These are phyloP conservation scores for Tauraco erythrolophus DNA, from an alignment of 2,113 vertebrate genomes.

Conservation along the genomic window DNA sequence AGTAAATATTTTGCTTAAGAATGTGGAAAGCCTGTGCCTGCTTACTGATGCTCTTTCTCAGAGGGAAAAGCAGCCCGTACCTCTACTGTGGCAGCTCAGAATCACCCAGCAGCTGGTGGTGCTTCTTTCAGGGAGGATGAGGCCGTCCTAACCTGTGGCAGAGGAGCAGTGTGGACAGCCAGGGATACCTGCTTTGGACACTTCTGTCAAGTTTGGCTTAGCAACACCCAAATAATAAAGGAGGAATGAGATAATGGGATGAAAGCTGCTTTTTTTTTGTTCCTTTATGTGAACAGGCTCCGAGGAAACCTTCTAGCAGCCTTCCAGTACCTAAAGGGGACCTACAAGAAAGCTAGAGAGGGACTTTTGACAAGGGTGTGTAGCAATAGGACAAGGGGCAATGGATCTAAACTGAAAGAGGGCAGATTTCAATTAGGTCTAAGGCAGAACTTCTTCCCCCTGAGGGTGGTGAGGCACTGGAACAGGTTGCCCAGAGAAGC, in stretches of 20 bases:
- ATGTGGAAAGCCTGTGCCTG: constrained; percentile 14
- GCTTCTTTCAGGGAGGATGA: neutral
- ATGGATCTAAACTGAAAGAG: too few relatives aligned
- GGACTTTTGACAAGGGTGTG: too few relatives aligned
- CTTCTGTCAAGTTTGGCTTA: neutral
- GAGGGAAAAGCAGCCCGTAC: neutral
- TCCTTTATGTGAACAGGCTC: neutral
- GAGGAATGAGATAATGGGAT: neutral
- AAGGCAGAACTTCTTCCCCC: too few relatives aligned
- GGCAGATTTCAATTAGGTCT: too few relatives aligned
- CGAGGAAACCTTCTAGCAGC: too few relatives aligned
- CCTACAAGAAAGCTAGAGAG: too few relatives aligned
- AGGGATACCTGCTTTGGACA: neutral
- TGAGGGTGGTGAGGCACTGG: too few relatives aligned
- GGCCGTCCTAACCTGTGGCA: neutral
- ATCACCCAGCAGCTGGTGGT: fast-evolving
- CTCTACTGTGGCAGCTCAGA: neutral
- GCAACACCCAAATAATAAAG: neutral
- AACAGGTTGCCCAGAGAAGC: too few relatives aligned
- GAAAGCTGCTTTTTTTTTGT: neutral
- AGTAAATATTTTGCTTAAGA: constrained; percentile 55
- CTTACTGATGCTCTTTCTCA: neutral
- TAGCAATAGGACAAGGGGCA: too few relatives aligned
- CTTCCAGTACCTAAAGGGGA: too few relatives aligned
- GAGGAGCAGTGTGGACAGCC: neutral